Conservation (phyloP, 2,888 invertebrate species). For the Netelia inedita region DNA sequence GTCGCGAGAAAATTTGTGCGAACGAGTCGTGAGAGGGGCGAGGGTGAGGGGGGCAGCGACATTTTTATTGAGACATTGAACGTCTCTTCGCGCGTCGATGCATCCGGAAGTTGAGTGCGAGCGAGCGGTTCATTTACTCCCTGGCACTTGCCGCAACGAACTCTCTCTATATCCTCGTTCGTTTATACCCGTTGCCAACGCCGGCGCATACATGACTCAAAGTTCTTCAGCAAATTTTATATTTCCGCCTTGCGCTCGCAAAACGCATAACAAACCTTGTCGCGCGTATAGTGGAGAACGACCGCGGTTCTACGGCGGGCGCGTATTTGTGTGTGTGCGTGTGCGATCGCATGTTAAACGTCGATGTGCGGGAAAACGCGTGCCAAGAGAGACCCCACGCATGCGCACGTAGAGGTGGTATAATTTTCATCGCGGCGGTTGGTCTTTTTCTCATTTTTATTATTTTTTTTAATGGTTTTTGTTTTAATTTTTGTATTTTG, state of each 20-base stretch:
- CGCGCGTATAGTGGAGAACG: not conserved
- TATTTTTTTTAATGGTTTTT: constrained; percentile 47
- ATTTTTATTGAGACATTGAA: constrained; percentile 50
- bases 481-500: not conserved
- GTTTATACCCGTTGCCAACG: not conserved
- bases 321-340: not conserved
- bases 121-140: constrained; percentile 11
- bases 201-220: constrained; percentile 26
- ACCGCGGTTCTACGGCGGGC: no score
- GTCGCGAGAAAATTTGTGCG: constrained; percentile 1
- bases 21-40: constrained; percentile 7
- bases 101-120: constrained; percentile 36
- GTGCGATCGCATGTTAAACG: not conserved
- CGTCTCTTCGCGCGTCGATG: constrained; percentile 26
- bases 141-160: constrained; percentile 11
- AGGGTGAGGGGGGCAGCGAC: constrained; percentile 2
- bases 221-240: constrained; percentile 59
- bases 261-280: constrained; percentile 50
- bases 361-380: not conserved
- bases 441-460: constrained; percentile 34
- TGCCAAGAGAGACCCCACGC: constrained; percentile 17
- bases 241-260: constrained; percentile 47
- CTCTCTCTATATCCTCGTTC: not conserved
- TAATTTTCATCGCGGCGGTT: constrained; percentile 53
- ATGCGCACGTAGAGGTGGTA: constrained; percentile 27